Evolutionary conservation across 2,888 invertebrate genomes (phyloP), one percentile per base, ranked within the genome.

Genomic region (Oeneis ivallda): DNA sequence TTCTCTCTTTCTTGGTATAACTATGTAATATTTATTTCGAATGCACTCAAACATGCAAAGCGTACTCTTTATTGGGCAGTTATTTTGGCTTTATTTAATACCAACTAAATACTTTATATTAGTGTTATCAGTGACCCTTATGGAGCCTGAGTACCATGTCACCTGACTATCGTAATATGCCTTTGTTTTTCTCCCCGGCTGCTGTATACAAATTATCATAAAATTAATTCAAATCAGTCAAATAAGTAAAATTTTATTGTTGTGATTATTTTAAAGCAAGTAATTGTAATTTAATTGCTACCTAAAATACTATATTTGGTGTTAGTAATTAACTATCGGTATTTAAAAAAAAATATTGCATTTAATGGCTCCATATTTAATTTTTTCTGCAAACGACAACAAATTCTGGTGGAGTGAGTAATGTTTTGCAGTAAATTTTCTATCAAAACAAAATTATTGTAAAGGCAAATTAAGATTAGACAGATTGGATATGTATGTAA

Each of bases 201-300:
- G 13, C 10, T 13, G 11, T 1, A 3, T 41, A 13, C 41, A n/a
- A n/a, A n/a, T n/a, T n/a, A 13, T 11, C 4, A 26, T 26, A 26
- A 26, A 2, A 26, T 26, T 26, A 26, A 26, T 26, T 26, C 26
- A 26, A 26, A 26, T 4, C 26, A 26, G 5, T 26, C 26, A 26
- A 26, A 26, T 26, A 26, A 26, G 26, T 26, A 26, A 26, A 26
- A 26, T 43, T n/a, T 52, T 63, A 83, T 79, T 82, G 81, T 85
- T 86, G 86, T 84, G 81, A 84, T 82, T 81, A 80, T 79, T 80
- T 81, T 79, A 79, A 81, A 81, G 80, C 79, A 77, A 80, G 74
- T 81, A 79, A 82, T 83, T 83, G 80, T 82, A 79, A 69, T 69
- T 71, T 77, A 84, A 84, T 79, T 82, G 81, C 81, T 73, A 75